Conservation (phyloP, 2,113 vertebrate species). For the Pelecanoides urinatrix region DNA sequence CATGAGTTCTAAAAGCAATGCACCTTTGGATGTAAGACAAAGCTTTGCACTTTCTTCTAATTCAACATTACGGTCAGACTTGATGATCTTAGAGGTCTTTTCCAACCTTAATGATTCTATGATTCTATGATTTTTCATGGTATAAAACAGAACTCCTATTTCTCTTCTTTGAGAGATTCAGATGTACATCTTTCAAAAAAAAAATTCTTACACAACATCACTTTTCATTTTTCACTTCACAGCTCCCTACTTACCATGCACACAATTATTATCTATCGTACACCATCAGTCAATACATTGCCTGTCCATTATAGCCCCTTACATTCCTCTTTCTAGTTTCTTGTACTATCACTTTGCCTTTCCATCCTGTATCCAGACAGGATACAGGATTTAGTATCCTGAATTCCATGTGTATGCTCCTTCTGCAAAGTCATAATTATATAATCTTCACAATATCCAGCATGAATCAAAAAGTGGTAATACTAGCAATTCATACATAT, state of each 20-base stretch:
- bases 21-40: background rate
- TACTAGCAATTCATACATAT: background rate
- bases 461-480: background rate
- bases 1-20: background rate
- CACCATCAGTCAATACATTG: background rate
- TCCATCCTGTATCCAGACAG: background rate
- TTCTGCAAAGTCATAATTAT: background rate
- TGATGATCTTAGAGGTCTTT: too few species aligned
- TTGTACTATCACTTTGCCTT: background rate
- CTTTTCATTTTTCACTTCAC: background rate
- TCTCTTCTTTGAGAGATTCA: background rate
- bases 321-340: background rate
- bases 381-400: background rate
- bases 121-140: background rate
- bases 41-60: background rate
- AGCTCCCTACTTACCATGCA: background rate
- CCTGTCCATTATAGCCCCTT: background rate
- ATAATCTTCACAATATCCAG: background rate
- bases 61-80: too few species aligned
- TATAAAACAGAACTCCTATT: background rate
- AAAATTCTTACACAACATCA: background rate
- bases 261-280: background rate
- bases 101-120: too few species aligned
- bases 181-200: background rate
- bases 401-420: background rate